Evolutionary conservation across 2,797 vertebrate species (phyloP).

Genomic region (Margarornis squamiger): DNA sequence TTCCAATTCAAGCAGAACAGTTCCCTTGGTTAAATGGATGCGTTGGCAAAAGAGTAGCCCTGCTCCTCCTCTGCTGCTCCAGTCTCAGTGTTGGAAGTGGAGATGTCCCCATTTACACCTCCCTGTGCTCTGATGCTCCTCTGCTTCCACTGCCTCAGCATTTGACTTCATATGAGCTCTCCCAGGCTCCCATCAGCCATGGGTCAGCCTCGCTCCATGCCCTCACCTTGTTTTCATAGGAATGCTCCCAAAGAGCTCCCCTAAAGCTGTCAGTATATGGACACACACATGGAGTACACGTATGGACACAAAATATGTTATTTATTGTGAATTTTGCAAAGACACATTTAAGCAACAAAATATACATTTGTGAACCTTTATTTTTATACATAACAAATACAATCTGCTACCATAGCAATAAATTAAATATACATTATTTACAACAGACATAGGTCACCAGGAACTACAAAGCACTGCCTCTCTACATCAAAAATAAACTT

Average conservation of each 20-base stretch:
- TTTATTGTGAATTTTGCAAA: constrained; percentile 87
- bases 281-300: neutral
- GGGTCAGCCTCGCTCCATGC: fast-evolving
- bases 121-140: fast-evolving
- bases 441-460: constrained; percentile 78
- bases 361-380: constrained; percentile 93
- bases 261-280: neutral
- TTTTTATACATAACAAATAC: constrained; percentile 91
- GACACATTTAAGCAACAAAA: constrained; percentile 95
- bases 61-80: no score
- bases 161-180: neutral
- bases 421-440: constrained; percentile 93
- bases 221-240: fast-evolving
- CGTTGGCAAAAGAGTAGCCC: neutral
- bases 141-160: fast-evolving
- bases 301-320: constrained; percentile 96
- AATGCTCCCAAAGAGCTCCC: neutral
- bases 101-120: fast-evolving
- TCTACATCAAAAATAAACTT: constrained; percentile 68
- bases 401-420: constrained; percentile 87
- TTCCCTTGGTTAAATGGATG: neutral
- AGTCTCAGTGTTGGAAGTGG: fast-evolving
- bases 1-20: neutral
- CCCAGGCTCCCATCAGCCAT: neutral
- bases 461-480: constrained; percentile 75